Conservation (phyloP, 2,888 invertebrate genomes). For the Trissolcus japonicus region DNA sequence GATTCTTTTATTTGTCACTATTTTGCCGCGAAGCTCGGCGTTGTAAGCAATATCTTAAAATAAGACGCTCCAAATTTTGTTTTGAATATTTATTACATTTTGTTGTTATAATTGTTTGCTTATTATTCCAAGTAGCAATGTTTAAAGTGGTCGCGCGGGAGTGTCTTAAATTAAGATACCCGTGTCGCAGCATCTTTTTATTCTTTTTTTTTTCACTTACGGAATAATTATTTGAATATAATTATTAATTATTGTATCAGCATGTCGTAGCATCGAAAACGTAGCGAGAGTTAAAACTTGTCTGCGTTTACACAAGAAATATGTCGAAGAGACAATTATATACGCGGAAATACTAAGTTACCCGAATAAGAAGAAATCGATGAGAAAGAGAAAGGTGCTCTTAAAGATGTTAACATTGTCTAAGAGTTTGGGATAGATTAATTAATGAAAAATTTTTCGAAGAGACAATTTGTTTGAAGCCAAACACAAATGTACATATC, state of each 20-base stretch:
- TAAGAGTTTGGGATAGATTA: constrained; percentile 45
- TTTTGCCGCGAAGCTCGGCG: constrained; percentile 32
- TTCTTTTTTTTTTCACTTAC: constrained; percentile 25
- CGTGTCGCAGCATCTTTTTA: constrained; percentile 27
- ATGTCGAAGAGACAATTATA: constrained; percentile 50
- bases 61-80: constrained; percentile 23
- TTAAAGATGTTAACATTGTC: constrained; percentile 54
- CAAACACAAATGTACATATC: background rate
- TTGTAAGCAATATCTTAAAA: constrained; percentile 23
- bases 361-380: constrained; percentile 55
- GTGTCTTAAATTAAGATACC: constrained; percentile 24
- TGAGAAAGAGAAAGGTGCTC: constrained; percentile 46
- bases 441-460: constrained; percentile 20
- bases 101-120: background rate
- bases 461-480: background rate
- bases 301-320: constrained; percentile 52
- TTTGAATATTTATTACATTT: background rate
- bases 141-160: background rate
- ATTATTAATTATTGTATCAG: constrained; percentile 57
- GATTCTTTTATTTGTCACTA: constrained; percentile 57
- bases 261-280: constrained; percentile 57
- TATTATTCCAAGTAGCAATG: constrained; percentile 6
- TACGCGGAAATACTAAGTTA: constrained; percentile 46
- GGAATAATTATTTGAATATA: constrained; percentile 40
- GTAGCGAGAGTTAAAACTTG: constrained; percentile 52